Base-by-base conservation (phyloP, 1,140 invertebrate genomes). In the Thaumetopoea pityocampa region DNA sequence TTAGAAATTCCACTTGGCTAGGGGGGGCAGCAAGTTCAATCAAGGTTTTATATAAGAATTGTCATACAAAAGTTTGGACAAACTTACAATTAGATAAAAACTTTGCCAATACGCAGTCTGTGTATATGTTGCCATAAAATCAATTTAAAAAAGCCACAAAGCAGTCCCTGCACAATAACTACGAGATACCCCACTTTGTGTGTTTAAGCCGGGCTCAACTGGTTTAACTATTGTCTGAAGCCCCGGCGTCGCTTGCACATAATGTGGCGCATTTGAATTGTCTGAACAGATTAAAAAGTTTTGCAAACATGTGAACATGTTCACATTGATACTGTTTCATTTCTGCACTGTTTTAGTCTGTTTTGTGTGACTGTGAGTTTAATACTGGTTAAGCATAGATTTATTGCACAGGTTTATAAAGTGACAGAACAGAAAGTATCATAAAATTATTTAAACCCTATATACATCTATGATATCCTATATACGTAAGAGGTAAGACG, bases 241-340 rank as follows among this genome's bases (percentile, higher is more conserved):
- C 4, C 11, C 19, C 37, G 37, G 32, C 37, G 37, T 41, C 27
- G 37, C 37, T 20, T 10, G 27, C 37, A 17, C 33, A 35, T 35
- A 14, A 35, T 41, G 28, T 22, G 37, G 7, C n/a, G 37, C 37
- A 41, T 41, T 41, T 41, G 16, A 41, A 41, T 41, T 41, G 37
- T 41, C 37, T 41, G 16, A 19, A 11, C 17, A 41, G 37, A 41
- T 41, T 41, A 41, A 41, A 41, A 41, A 41, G 27, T 41, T 41
- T n/a, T 30, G 19, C 12, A 29, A 28, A 41, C 28, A 41, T 41
- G 28, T 28, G 24, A 41, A 28, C 37, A 30, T 28, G 28, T 38
- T 38, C 29, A 26, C 26, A 41, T 41, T 30, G 28, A 30, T 41
- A 22, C 17, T 14, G 22, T 18, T 20, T 7, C 23, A 14, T 15